Evolutionary conservation across 2,113 vertebrate species (phyloP), one percentile per base, ranked within the genome.

Genomic region (Rhinolophus sinicus): DNA sequence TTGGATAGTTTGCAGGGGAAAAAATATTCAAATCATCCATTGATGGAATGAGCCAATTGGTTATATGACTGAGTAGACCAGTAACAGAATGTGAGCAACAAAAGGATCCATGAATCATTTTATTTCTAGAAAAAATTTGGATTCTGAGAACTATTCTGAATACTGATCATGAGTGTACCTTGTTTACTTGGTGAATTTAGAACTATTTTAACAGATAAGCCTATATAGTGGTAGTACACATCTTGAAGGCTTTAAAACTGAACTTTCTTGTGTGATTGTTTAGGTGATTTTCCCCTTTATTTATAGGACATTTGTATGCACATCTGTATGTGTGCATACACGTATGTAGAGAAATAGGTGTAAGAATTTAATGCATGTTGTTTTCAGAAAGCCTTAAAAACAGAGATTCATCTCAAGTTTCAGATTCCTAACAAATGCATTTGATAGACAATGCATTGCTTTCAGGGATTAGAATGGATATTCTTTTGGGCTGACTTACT

Each of bases 391-490:
- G 22, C 18, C 77, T 52, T 76, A 47, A 94, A 78, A 72, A 83
- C 13, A 82, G 3, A 65, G 52, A 52, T 40, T 82, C 22, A 73
- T 86, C 12, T 65, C 35, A 93, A 38, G 38, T 94, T 93, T 94
- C 82, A 38, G 9, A 73, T 85, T 96, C 40, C 52, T 83, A 88
- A 84, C 90, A 87, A 96, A 86, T 60, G 58, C n/a, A 69, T 93
- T 97, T 92, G 95, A 92, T 87, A 96, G 58, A 87, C 40, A 86
- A 92, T 70, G 19, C 73, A 80, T 93, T 89, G 18, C 78, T 95
- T 83, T 82, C n/a, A 90, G 16, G 18, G 15, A 80, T 18, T 70
- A 84, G 54, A 65, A 93, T 78, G n/a, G 58, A 22, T 84, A 95
- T 47, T 95, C 44, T 95, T 91, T 91, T 18, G 33, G 62, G 60